phyloP scores from a whole-genome alignment of 1,140 invertebrate genomes.

The Drosophila nebulosa region DNA sequence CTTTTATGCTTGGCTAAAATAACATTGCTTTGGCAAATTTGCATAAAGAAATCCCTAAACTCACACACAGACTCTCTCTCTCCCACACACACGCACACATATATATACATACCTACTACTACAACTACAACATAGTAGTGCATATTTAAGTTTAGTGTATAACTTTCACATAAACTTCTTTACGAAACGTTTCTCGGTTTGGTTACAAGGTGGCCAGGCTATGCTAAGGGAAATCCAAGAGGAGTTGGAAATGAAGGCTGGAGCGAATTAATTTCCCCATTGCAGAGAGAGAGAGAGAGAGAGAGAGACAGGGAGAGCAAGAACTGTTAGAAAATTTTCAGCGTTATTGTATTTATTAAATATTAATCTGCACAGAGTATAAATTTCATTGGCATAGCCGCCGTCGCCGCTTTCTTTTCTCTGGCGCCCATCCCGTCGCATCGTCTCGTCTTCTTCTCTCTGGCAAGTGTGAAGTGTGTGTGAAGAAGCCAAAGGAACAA shows the following conservation, averaged over 20 bases:
- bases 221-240: neutral
- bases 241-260: neutral
- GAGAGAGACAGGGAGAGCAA: neutral
- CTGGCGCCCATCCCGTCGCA: neutral
- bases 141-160: constrained; percentile 57
- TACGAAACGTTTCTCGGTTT: constrained; percentile 21
- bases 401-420: too few relatives aligned
- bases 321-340: constrained; percentile 45
- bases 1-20: constrained; percentile 48
- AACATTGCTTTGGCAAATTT: constrained; percentile 61
- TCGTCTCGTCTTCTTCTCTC: neutral
- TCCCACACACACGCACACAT: constrained; percentile 16
- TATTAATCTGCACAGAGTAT: constrained; percentile 53
- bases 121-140: constrained; percentile 17
- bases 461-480: constrained; percentile 36
- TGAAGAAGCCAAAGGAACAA: constrained; percentile 2
- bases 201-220: neutral
- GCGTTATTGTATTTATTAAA: constrained; percentile 59
- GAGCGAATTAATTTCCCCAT: neutral
- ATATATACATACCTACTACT: neutral
- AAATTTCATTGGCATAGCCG: constrained; percentile 47
- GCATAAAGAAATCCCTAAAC: constrained; percentile 64
- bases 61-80: constrained; percentile 16
- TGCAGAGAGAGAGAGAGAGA: neutral
- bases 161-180: constrained; percentile 60